phyloP scores from a whole-genome alignment of 2,888 invertebrate genomes.

The Rapana venosa region DNA sequence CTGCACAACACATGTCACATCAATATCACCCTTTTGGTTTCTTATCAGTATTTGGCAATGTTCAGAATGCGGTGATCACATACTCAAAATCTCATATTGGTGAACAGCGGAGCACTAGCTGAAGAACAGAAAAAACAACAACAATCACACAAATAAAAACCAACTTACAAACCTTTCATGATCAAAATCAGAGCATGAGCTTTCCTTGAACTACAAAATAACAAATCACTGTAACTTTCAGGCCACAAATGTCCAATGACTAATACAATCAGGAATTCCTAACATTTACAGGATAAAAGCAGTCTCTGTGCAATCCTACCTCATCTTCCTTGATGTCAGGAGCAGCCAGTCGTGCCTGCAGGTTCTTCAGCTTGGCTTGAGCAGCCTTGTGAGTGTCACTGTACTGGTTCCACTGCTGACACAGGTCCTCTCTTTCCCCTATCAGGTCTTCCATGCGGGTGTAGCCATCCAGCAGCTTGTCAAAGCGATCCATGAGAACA shows the following conservation, averaged over 20 bases:
- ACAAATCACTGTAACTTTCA: no score
- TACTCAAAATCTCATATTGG: no score
- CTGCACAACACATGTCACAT: not conserved
- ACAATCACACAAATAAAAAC: no score
- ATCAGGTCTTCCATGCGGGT: constrained; percentile 80
- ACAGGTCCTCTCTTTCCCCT: constrained; percentile 71
- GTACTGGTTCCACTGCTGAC: constrained; percentile 85
- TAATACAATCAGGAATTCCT: no score
- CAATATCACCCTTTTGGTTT: not conserved
- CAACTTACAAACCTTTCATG: no score
- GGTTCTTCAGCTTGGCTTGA: constrained; percentile 87
- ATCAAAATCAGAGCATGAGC: no score
- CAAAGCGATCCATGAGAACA: constrained; percentile 86
- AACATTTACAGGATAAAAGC: no score
- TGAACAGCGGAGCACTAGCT: no score
- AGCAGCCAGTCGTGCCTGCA: constrained; percentile 88
- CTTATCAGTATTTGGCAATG: no score
- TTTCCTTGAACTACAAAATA: no score
- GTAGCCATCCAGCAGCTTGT: constrained; percentile 87
- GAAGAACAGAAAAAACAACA: no score
- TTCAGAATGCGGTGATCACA: not conserved
- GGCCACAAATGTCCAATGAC: no score
- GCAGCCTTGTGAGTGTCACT: constrained; percentile 89
- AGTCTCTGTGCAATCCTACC: constrained; percentile 75
- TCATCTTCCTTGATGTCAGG: constrained; percentile 85